Base-by-base conservation (phyloP, 2,797 vertebrate genomes). In the Rachycentron canadum region DNA sequence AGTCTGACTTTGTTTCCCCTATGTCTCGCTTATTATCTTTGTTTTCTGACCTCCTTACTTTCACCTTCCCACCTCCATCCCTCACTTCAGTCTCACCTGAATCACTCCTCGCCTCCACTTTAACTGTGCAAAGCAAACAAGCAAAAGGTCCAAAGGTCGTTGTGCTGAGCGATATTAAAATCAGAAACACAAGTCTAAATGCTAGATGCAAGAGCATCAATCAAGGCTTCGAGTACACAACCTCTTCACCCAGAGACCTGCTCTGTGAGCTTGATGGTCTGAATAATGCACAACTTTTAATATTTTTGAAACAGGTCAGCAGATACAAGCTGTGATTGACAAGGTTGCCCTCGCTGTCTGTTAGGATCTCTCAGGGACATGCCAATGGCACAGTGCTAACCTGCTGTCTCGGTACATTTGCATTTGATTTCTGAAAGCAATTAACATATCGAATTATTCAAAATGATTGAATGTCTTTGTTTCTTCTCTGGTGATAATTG, bases 241-340 rank as follows among this genome's bases (percentile, higher is more conserved):
- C 23, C 17, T 17, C 12, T 73, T 58, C 28, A 50, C 63, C 67
- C 1, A 5, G 78, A 70, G 77, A 73, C 30, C 43, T 62, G 67
- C 69, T 66, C 69, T 38, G 55, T 40, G 61, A 75, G 61, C 36
- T 32, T 40, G 34, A 14, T 2, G 26, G 16, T 30, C 16, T 83
- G 73, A 87, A 86, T 86, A 82, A 90, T 79, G 63, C 72, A 85
- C 76, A 52, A 58, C 11, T 36, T 68, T 2, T 69, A 30, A 84
- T 84, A 75, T 73, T 83, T 84, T 71, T 23, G 34, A 52, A 70
- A 73, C 64, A 53, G 55, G 71, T 81, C 76, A 70, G 50, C 53
- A 71, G 69, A 73, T 49, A 25, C 14, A 30, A 53, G 13, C 25
- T 19, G 26, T 78, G 73, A 86, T 34, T 69, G 75, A 83, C 7